Conservation (phyloP, 2,797 vertebrate genomes). For the Spinibarbus caldwelli region DNA sequence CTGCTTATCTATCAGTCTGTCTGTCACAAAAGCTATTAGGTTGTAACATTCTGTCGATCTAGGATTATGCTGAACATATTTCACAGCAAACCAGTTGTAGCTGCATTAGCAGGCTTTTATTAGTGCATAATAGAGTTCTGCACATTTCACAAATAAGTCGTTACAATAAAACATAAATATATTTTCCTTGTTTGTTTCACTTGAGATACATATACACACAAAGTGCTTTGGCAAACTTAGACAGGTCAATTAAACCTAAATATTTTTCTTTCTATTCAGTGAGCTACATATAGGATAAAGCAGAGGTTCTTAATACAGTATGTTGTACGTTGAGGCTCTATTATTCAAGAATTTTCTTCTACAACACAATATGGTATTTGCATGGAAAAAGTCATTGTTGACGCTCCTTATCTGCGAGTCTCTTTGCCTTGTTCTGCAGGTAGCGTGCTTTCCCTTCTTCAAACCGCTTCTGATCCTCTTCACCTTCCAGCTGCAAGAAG, state of each 20-base stretch:
- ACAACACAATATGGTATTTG: conserved; percentile 12
- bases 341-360: conserved; percentile 30
- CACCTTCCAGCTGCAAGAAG: conserved; percentile 80
- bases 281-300: conserved; percentile 28
- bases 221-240: conserved; percentile 67
- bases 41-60: not conserved
- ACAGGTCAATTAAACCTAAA: conserved; percentile 39
- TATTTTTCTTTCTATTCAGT: conserved; percentile 5
- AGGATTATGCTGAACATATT: conserved; percentile 13
- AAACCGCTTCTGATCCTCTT: conserved; percentile 88
- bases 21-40: not conserved
- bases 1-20: not conserved
- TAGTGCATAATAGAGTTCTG: conserved; percentile 62
- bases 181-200: conserved; percentile 41
- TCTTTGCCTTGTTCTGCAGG: conserved; percentile 89
- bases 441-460: conserved; percentile 91
- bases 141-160: conserved; percentile 61
- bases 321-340: conserved; percentile 43
- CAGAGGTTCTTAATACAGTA: conserved; percentile 29
- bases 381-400: conserved; percentile 70
- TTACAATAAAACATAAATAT: conserved; percentile 55
- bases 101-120: conserved; percentile 55
- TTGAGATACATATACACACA: conserved; percentile 58
- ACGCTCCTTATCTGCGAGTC: conserved; percentile 75
- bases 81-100: not conserved